Evolutionary conservation across 2,113 vertebrate genomes (phyloP).

Genomic region (Dendropsophus ebraccatus): DNA sequence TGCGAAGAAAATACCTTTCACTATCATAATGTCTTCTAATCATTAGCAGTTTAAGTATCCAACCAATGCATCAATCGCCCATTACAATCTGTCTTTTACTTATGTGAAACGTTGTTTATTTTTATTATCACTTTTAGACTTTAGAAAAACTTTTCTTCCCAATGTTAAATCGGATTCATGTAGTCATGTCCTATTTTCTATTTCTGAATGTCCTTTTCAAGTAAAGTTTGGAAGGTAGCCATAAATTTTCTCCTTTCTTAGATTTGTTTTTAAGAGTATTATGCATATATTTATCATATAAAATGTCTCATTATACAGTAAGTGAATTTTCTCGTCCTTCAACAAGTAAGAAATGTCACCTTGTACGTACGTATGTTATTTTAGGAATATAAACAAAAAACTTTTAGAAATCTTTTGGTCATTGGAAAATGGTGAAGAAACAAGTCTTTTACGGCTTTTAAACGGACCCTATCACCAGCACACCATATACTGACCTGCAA

Average conservation of each 20-base stretch:
- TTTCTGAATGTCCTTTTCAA: constrained; percentile 36
- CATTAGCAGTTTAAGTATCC: neutral
- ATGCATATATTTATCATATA: constrained; percentile 44
- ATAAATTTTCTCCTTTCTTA: constrained; percentile 8
- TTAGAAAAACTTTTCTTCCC: neutral
- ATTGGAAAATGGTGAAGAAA: neutral
- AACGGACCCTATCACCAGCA: no score
- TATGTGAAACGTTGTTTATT: neutral
- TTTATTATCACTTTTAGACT: neutral
- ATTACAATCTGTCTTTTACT: neutral
- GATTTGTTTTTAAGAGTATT: constrained; percentile 41
- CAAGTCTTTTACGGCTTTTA: no score
- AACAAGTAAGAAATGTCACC: constrained; percentile 14
- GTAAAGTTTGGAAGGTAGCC: constrained; percentile 36
- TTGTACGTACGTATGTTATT: neutral
- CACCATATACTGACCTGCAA: no score
- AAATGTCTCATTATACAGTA: constrained; percentile 1
- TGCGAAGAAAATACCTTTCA: neutral
- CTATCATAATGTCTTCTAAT: neutral
- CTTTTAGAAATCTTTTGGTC: neutral
- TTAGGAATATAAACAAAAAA: constrained; percentile 7
- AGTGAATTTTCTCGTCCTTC: constrained; percentile 26
- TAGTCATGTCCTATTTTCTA: constrained; percentile 29
- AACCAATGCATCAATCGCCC: neutral
- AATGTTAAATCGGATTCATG: constrained; percentile 18